Conservation (phyloP, 2,888 invertebrate species). For the Syrphus vitripennis region DNA sequence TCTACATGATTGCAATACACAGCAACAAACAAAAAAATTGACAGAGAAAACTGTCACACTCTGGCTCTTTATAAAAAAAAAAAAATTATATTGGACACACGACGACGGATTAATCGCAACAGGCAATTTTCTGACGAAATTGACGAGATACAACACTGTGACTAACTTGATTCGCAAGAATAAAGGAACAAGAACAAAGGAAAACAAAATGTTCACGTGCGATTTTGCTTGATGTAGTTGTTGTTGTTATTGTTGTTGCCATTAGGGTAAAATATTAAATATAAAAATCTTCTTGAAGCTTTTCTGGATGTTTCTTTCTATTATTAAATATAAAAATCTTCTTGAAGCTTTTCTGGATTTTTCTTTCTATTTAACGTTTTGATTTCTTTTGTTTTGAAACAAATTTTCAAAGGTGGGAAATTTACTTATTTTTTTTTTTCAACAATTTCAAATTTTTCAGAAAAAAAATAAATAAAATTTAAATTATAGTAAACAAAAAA, state of each 20-base stretch:
- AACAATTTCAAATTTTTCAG: background rate
- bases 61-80: background rate
- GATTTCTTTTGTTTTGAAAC: background rate
- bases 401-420: background rate
- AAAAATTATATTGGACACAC: background rate
- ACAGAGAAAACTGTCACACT: conserved; percentile 45
- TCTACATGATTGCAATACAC: conserved; percentile 11
- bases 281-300: background rate
- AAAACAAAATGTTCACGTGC: conserved; percentile 46
- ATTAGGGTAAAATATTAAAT: conserved; percentile 7
- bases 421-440: background rate
- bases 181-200: conserved; percentile 39
- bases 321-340: background rate
- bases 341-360: background rate
- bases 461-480: background rate
- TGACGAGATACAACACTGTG: conserved; percentile 13
- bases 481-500: conserved; percentile 3
- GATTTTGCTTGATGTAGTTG: background rate
- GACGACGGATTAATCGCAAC: background rate
- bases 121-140: conserved; percentile 29
- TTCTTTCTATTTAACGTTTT: background rate
- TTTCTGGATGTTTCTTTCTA: background rate
- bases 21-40: background rate
- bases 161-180: conserved; percentile 12
- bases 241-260: background rate